Percentiles rank a stretch among this genome's conserved stretches.
Conservation (phyloP, 2,113 vertebrate species). For the Lamprologus speciosus region DNA sequence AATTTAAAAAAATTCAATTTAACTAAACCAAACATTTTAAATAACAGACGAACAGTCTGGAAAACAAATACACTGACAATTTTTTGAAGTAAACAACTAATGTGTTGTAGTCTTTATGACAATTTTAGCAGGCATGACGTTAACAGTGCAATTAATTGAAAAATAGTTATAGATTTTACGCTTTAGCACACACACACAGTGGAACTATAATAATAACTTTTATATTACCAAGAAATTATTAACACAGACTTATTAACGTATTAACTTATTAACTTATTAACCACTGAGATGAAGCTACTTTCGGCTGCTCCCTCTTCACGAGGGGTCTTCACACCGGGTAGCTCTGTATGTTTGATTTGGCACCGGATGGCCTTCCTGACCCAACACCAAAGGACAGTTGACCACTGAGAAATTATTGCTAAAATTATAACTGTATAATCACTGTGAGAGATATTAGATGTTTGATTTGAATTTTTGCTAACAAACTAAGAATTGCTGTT, state of each 20-base stretch:
- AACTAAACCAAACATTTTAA: not conserved
- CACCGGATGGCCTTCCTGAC: not conserved
- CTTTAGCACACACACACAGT: not conserved
- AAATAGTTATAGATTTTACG: not conserved
- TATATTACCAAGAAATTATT: not conserved
- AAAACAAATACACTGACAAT: not conserved
- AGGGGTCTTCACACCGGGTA: not conserved
- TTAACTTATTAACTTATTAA: not conserved
- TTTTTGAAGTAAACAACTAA: not conserved
- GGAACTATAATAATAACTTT: not conserved
- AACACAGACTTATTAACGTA: not conserved
- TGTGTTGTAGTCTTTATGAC: not conserved
- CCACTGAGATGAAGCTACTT: not conserved
- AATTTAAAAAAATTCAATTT: accelerated
- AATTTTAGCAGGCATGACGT: not conserved
- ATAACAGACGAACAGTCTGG: not conserved
- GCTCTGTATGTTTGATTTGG: not conserved
- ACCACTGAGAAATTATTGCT: not conserved
- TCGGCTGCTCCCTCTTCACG: not conserved
- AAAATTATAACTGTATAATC: not conserved
- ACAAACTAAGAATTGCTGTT: not conserved
- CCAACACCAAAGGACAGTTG: not conserved
- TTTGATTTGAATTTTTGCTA: not conserved
- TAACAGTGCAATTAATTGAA: not conserved
- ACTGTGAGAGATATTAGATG: not conserved